Conservation (phyloP, 2,888 invertebrate species). For the Carcina quercana region DNA sequence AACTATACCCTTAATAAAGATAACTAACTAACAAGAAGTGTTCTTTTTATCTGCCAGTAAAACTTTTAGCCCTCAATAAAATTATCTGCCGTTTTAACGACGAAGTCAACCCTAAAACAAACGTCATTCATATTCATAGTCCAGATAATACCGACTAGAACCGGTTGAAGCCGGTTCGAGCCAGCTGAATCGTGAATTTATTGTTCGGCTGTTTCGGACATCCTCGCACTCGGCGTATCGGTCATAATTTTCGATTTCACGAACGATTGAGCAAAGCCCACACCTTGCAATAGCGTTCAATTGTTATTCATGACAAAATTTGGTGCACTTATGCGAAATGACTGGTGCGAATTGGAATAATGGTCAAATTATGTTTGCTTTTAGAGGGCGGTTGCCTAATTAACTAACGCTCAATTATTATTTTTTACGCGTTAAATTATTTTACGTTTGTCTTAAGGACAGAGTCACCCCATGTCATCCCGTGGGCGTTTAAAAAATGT, state of each 20-base stretch:
- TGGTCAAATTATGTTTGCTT: too few species aligned
- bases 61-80: constrained; percentile 1
- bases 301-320: too few species aligned
- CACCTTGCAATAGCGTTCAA: constrained; percentile 35
- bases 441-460: too few species aligned
- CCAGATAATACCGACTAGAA: constrained; percentile 8
- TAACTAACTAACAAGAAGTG: too few species aligned
- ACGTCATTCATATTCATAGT: constrained; percentile 42
- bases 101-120: constrained; percentile 9
- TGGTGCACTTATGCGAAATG: too few species aligned
- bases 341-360: too few species aligned
- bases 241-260: constrained; percentile 70
- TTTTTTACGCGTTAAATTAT: too few species aligned
- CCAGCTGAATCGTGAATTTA: constrained; percentile 46
- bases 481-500: too few species aligned
- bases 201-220: constrained; percentile 39
- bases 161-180: background rate
- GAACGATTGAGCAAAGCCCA: constrained; percentile 53
- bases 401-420: too few species aligned
- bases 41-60: background rate
- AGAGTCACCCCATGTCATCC: too few species aligned
- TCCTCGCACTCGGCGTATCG: constrained; percentile 35
- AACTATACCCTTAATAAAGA: too few species aligned
- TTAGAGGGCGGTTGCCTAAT: too few species aligned
- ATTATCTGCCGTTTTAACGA: constrained; percentile 10